phyloP scores from a whole-genome alignment of 35 echinoderm and acorn worm species.

The Patiria miniata region DNA sequence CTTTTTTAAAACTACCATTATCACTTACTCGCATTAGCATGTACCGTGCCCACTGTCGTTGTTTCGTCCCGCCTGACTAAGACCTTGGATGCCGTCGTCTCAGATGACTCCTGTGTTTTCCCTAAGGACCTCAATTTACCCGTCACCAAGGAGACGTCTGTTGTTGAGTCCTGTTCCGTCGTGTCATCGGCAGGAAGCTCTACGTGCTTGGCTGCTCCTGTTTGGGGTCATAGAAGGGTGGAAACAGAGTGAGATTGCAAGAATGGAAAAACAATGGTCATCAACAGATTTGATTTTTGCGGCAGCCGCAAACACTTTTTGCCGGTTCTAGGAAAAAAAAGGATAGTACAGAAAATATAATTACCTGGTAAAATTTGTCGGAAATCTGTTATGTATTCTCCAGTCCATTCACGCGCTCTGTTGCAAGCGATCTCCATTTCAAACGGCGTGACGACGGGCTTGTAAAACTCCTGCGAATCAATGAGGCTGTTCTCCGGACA shows the following conservation, averaged over 20 bases:
- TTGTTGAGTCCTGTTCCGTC: not conserved
- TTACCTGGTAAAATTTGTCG: conserved; percentile 84
- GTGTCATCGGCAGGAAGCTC: conserved; percentile 23
- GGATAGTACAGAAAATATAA: not conserved
- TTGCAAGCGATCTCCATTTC: conserved; percentile 99
- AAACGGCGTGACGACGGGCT: conserved; percentile 90
- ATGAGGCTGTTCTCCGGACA: conserved; percentile 94
- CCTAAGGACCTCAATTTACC: conserved; percentile 54
- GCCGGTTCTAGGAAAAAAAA: too few species aligned
- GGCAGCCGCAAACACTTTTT: too few species aligned
- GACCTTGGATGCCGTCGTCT: not conserved
- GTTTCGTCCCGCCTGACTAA: conserved; percentile 66
- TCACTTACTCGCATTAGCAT: conserved; percentile 69
- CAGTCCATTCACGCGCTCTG: conserved; percentile 93
- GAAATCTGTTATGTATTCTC: conserved; percentile 94
- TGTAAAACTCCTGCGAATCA: conserved; percentile 90
- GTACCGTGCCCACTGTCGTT: conserved; percentile 47
- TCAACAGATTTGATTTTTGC: too few species aligned
- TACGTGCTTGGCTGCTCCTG: conserved; percentile 70
- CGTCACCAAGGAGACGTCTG: conserved; percentile 82
- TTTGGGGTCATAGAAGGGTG: not conserved
- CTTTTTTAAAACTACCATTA: too few species aligned
- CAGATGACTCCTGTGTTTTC: conserved; percentile 10
- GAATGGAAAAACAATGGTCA: too few species aligned
- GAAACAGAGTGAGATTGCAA: too few species aligned